These are phyloP conservation scores for Calidris pugnax DNA, from an alignment of 2,113 vertebrate genomes.

Conservation along the genomic window DNA sequence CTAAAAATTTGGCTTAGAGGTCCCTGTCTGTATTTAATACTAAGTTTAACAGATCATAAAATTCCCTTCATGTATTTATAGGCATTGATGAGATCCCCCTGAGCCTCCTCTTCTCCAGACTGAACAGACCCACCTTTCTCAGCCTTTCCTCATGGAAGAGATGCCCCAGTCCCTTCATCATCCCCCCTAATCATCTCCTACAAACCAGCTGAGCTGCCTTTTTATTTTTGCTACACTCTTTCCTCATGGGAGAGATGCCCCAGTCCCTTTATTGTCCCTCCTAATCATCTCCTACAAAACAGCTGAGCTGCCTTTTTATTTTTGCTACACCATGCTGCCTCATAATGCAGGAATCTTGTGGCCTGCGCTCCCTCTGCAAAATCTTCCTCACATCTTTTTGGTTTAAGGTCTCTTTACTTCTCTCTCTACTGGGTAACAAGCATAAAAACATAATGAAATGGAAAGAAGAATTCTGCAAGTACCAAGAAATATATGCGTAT, in stretches of 20 bases:
- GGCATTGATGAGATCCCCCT: too few relatives aligned
- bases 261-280: neutral
- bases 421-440: neutral
- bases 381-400: neutral
- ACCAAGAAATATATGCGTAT: neutral
- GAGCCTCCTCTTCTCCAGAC: too few relatives aligned
- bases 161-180: neutral
- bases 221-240: neutral
- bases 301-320: neutral
- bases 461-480: neutral
- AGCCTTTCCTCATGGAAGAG: neutral
- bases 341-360: neutral
- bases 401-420: neutral
- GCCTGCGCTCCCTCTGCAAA: neutral
- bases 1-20: neutral
- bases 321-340: neutral
- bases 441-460: neutral
- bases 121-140: neutral
- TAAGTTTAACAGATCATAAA: neutral
- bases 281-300: neutral
- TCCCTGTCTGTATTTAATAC: neutral
- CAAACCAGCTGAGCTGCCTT: neutral
- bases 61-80: neutral
- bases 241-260: neutral
- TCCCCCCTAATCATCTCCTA: neutral